Base-by-base conservation (phyloP, 2,888 invertebrate genomes). In the Macrophya alboannulata region DNA sequence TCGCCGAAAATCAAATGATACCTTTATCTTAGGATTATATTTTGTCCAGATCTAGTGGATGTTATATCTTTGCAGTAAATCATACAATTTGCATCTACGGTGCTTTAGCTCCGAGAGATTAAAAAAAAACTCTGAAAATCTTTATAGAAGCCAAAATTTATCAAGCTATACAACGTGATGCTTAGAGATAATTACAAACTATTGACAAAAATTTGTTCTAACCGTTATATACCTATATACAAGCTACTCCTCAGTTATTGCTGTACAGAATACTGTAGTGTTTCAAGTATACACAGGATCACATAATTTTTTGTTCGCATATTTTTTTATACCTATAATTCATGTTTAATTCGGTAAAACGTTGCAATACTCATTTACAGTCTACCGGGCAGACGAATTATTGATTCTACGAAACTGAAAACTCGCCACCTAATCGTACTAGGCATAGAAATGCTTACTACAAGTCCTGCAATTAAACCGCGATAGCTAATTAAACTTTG, bases 201-300 rank as follows among this genome's bases (percentile, higher is more conserved):
- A 62, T 81, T 15, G 40, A 59, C 10, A 31, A 81, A 43, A 31
- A 31, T 31, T 59, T 81, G n/a, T 43, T 62, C 62, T 81, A 59
- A 81, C 79, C 79, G 59, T 40, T 40, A 79, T 48, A 31, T 31
- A 31, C 1, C 1, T 55, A 81, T 68, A 68, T 68, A 83, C 68
- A 83, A 48, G 15, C 68, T 83, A 83, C 48, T 83, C 43, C 48
- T 83, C 68, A 87, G 86, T 90, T 89, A 89, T 90, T 89, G 90
- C 90, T 91, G 89, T 91, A 91, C 90, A 90, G 89, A 90, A 90
- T 91, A 88, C 90, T 86, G 88, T 89, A 87, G 89, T 84, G 1
- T 74, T 82, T 85, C 68, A 68, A 76, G 51, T 65, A 48, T 83
- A 83, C 83, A 71, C 82, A 87, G 62, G 15, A 45, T 86, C 45